Conservation (phyloP, 2,797 vertebrate genomes). For the Mallotus villosus region DNA sequence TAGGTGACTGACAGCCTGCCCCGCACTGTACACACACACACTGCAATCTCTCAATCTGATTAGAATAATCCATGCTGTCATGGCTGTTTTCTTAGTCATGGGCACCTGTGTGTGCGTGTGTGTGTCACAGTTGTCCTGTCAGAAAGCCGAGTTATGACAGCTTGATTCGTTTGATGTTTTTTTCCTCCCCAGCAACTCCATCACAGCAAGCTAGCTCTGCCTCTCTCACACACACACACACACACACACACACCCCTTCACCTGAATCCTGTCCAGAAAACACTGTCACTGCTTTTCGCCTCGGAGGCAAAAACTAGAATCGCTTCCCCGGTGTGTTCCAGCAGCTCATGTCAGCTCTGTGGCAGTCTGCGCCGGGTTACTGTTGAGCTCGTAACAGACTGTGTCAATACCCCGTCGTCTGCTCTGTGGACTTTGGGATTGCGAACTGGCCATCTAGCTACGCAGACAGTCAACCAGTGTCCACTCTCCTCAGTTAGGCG, state of each 20-base stretch:
- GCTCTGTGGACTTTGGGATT: not conserved
- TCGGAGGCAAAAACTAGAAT: not conserved
- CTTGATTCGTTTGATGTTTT: no score
- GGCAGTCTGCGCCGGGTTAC: not conserved
- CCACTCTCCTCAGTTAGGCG: not conserved
- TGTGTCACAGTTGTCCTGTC: not conserved
- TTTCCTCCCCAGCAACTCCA: not conserved
- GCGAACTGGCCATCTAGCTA: no score
- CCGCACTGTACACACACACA: not conserved
- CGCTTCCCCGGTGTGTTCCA: not conserved
- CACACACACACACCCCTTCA: not conserved
- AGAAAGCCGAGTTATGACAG: not conserved
- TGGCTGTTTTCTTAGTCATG: not conserved
- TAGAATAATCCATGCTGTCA: conserved; percentile 6
- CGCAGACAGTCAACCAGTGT: no score
- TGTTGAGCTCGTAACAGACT: not conserved
- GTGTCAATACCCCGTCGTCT: not conserved
- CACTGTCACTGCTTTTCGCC: not conserved
- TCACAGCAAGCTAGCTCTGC: not conserved
- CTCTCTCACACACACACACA: no score
- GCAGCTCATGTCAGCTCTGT: not conserved
- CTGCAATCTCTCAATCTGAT: not conserved
- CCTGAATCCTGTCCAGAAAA: not conserved
- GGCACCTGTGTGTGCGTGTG: not conserved
- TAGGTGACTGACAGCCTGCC: not conserved